Evolutionary conservation across 2,797 vertebrate genomes (phyloP).

Genomic region (Cyprinella venusta): DNA sequence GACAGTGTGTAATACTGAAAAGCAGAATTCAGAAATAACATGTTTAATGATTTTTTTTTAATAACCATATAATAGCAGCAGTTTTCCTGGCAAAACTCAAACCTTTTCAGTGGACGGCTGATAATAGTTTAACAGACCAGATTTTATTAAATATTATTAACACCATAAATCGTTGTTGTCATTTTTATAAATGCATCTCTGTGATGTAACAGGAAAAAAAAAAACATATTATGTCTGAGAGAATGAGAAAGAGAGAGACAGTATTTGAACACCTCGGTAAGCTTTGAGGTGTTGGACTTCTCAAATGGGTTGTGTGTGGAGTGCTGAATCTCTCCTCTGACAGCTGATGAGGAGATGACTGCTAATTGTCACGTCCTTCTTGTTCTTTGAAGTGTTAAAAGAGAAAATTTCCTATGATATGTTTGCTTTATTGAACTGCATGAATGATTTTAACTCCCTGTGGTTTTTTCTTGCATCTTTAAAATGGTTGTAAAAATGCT

Average conservation of each 20-base stretch:
- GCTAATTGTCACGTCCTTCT: slow-evolving; percentile 63
- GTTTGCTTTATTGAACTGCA: slow-evolving; percentile 56
- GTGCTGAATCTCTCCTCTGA: slow-evolving; percentile 55
- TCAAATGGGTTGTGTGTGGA: slow-evolving; percentile 56
- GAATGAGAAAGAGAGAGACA: slow-evolving; percentile 25
- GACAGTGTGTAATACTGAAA: neutral
- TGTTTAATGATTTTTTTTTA: neutral
- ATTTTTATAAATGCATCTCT: slow-evolving; percentile 44
- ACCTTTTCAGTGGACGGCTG: neutral
- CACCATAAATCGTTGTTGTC: slow-evolving; percentile 48
- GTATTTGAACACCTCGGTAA: slow-evolving; percentile 60
- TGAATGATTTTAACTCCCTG: slow-evolving; percentile 46
- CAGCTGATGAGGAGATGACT: slow-evolving; percentile 62
- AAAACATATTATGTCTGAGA: slow-evolving; percentile 45
- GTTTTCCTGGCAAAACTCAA: neutral
- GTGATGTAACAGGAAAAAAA: slow-evolving; percentile 43
- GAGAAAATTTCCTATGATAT: slow-evolving; percentile 56
- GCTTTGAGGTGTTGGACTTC: slow-evolving; percentile 63
- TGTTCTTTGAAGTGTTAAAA: slow-evolving; percentile 64
- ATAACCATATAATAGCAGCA: neutral
- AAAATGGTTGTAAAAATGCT: slow-evolving; percentile 18
- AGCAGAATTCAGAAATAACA: neutral
- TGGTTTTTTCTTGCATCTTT: slow-evolving; percentile 36
- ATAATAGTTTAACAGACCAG: neutral
- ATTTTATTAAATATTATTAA: slow-evolving; percentile 30